phyloP scores from a whole-genome alignment of 2,797 vertebrate genomes.

The Otolemur crassicaudatus region DNA sequence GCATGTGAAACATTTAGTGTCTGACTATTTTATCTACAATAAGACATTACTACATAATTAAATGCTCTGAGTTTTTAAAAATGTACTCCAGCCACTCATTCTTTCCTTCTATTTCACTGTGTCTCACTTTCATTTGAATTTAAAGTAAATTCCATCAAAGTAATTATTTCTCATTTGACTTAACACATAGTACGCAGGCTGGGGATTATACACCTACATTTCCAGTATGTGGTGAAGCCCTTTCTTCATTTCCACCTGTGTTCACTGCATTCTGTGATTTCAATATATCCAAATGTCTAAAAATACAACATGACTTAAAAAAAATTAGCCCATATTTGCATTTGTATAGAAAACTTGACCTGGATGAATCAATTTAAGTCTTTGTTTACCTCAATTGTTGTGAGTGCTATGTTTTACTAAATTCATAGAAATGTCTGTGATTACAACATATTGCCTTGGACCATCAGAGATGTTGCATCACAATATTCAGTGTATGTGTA shows the following conservation, averaged over 20 bases:
- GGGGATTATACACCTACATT: background rate
- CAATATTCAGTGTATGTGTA: background rate
- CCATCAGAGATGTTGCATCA: background rate
- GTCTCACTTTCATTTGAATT: background rate
- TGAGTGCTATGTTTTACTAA: background rate
- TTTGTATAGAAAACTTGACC: background rate
- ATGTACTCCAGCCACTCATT: background rate
- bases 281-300: background rate
- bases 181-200: rapidly evolving
- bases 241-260: background rate
- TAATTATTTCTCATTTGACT: background rate
- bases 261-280: background rate
- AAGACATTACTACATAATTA: background rate
- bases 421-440: background rate
- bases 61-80: background rate
- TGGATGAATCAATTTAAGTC: background rate
- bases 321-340: background rate
- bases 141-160: background rate
- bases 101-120: background rate
- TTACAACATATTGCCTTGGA: background rate
- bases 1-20: background rate
- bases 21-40: background rate
- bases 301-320: background rate
- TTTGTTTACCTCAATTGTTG: background rate
- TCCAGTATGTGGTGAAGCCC: background rate